Evolutionary conservation across 2,113 vertebrate genomes (phyloP).

Genomic region (Corydoras sp.): DNA sequence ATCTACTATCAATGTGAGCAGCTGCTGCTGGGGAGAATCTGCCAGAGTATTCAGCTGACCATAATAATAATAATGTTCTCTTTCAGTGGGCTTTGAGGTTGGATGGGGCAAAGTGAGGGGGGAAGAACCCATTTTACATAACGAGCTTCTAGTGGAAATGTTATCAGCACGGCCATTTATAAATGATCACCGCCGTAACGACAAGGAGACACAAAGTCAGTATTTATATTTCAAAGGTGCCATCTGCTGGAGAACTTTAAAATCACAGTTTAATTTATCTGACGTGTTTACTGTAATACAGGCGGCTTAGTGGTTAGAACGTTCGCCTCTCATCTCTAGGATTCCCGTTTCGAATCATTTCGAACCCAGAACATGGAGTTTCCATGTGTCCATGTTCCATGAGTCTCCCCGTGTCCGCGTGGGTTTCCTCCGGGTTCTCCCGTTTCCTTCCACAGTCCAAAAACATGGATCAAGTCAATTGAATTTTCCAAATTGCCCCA

Average conservation of each 20-base stretch:
- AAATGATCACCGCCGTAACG: background rate
- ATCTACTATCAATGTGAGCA: constrained; percentile 43
- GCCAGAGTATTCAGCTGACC: constrained; percentile 27
- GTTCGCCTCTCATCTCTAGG: no score
- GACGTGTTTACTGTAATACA: no score
- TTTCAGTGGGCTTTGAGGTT: constrained; percentile 2
- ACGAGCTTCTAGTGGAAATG: constrained; percentile 5
- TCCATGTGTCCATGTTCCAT: no score
- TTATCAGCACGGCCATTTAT: constrained; percentile 1
- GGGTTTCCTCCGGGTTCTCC: no score
- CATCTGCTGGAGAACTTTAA: constrained; percentile 13
- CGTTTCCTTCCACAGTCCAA: no score
- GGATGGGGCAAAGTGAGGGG: background rate
- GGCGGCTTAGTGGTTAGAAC: no score
- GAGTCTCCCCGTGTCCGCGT: no score
- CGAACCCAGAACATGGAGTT: no score
- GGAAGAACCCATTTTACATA: background rate
- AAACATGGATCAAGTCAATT: no score
- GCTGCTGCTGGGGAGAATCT: constrained; percentile 19
- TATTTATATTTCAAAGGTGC: background rate
- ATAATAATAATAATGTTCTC: constrained; percentile 12
- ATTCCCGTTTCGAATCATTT: no score
- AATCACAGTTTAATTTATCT: no score
- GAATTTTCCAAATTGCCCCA: no score
- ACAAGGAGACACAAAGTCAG: constrained; percentile 1